phyloP scores from a whole-genome alignment of 2,888 invertebrate species.

The Ophion slaviceki region DNA sequence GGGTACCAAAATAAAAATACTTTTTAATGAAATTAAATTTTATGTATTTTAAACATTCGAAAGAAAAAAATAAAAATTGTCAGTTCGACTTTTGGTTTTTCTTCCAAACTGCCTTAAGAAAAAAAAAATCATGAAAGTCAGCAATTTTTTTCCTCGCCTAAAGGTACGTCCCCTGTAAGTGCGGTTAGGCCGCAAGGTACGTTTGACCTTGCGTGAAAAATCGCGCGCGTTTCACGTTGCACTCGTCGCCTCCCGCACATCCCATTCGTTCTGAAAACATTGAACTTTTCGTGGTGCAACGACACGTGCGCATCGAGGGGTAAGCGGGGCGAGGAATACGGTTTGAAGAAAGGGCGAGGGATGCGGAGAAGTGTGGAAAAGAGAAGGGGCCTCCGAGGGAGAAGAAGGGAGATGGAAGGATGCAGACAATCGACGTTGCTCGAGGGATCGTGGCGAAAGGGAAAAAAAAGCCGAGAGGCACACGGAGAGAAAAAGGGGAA shows the following conservation, averaged over 20 bases:
- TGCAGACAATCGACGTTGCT: conserved; percentile 15
- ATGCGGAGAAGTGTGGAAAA: neutral
- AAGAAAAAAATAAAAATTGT: no score
- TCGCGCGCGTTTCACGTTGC: neutral
- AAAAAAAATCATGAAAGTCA: no score
- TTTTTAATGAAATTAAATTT: no score
- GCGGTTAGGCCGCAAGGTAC: neutral
- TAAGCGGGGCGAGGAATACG: no score
- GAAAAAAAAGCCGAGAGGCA: neutral
- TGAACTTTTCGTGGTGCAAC: conserved; percentile 17
- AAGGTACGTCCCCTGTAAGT: neutral
- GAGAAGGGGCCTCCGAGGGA: neutral
- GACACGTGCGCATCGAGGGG: neutral
- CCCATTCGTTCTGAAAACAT: conserved; percentile 13
- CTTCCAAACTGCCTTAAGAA: no score
- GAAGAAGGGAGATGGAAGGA: neutral
- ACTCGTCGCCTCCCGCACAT: neutral
- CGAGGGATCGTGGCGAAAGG: conserved; percentile 9
- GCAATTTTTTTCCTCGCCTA: no score
- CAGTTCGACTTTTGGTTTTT: no score
- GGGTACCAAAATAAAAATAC: no score
- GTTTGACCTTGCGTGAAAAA: conserved; percentile 10
- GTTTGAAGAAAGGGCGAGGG: no score
- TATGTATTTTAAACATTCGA: no score
- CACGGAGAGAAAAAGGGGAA: neutral